Percentiles rank a stretch among this genome's conserved stretches.
Evolutionary conservation across 2,888 invertebrate species (phyloP).

Genomic region (Oasisia sp.): DNA sequence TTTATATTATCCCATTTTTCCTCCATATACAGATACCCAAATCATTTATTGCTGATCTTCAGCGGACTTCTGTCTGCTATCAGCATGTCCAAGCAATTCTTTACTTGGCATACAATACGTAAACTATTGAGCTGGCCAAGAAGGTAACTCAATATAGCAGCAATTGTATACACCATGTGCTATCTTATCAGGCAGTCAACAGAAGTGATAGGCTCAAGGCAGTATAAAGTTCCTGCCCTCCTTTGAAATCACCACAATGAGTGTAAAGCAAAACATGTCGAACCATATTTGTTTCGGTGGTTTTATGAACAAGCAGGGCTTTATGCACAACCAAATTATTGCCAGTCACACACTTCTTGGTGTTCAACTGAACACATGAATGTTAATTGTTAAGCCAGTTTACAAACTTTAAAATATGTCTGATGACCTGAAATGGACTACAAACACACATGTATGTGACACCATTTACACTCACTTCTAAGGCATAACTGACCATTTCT

Average conservation of each 20-base stretch:
- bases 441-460: too few relatives aligned
- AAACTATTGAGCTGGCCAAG: not conserved
- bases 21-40: not conserved
- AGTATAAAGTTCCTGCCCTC: not conserved
- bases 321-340: too few relatives aligned
- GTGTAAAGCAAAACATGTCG: not conserved
- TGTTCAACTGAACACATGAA: too few relatives aligned
- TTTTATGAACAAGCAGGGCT: too few relatives aligned
- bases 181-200: constrained; percentile 4
- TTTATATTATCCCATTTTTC: not conserved
- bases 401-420: too few relatives aligned
- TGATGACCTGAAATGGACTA: too few relatives aligned
- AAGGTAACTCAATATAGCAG: not conserved
- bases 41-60: not conserved
- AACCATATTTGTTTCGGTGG: not conserved
- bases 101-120: not conserved
- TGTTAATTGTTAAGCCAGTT: too few relatives aligned
- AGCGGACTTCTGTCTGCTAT: not conserved
- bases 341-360: too few relatives aligned
- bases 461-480: too few relatives aligned
- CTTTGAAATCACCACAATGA: not conserved
- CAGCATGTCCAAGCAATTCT: not conserved
- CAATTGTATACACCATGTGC: not conserved
- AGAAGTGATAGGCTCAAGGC: not conserved
- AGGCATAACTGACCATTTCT: too few relatives aligned